Percentiles rank a stretch among this genome's conserved stretches.
Conservation (phyloP, 2,113 vertebrate genomes). For the Gallinago undulata region DNA sequence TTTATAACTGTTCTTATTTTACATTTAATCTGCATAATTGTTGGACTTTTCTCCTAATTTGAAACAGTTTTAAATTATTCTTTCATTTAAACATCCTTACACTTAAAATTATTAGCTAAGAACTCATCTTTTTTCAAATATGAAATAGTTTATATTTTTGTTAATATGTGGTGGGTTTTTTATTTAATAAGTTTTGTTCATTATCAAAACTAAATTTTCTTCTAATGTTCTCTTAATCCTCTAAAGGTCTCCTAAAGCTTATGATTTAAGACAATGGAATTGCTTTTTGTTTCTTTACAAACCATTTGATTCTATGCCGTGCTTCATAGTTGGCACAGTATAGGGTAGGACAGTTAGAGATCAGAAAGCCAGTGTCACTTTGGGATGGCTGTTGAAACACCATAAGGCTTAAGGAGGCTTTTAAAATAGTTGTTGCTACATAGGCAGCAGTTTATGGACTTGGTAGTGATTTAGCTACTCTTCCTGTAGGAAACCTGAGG, state of each 20-base stretch:
- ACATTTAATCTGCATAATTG: not conserved
- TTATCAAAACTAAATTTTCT: not conserved
- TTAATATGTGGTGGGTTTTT: accelerated
- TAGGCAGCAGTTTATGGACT: not conserved
- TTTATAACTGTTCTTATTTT: not conserved
- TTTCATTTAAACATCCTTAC: not conserved
- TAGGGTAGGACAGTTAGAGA: not conserved
- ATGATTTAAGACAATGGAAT: not conserved
- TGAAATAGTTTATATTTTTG: not conserved
- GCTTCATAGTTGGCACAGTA: not conserved
- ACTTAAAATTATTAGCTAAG: not conserved
- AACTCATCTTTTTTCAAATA: not conserved
- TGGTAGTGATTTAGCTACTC: not conserved
- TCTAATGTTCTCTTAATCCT: not conserved
- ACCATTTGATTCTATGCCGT: not conserved
- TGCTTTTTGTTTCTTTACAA: not conserved
- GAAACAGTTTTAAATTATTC: not conserved
- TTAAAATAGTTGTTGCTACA: not conserved
- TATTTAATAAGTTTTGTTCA: not conserved
- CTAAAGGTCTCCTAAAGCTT: not conserved
- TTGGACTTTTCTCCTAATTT: not conserved
- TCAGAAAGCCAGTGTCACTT: not conserved
- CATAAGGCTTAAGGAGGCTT: not conserved
- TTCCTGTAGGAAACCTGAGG: not conserved
- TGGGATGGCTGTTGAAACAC: not conserved